Evolutionary conservation across 1,140 invertebrate genomes (phyloP), one percentile per base, ranked within the genome.

Genomic region (Vanessa atalanta): DNA sequence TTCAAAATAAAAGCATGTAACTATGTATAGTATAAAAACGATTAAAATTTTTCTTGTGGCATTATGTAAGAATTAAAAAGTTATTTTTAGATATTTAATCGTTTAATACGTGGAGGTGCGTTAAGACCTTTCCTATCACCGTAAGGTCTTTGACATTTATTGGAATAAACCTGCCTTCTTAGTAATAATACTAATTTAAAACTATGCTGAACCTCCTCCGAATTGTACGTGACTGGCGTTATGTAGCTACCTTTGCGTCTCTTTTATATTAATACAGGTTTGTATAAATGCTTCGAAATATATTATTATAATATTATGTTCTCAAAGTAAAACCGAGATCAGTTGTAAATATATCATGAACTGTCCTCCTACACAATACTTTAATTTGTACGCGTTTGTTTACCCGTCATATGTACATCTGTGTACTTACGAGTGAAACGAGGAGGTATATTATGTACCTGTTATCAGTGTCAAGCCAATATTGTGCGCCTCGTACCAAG

Each of bases 381-480:
- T 64, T 16, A 63, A 50, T 64, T 71, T 51, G 69, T 71, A 71
- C 53, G 13, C 47, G 65, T 74, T 82, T 80, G 79, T 83, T 81
- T 80, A 80, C 76, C 77, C 53, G 72, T 47, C 76, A 12, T 71
- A 75, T 76, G 70, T 77, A 75, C 51, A 72, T 76, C 60, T 70
- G 51, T 80, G 47, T 82, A 69, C 61, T 79, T 72, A 77, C 65
- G 79, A 77, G 73, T 70, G 66, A 78, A 71, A 73, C 72, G 72
- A 77, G 74, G 78, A 80, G 63, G 75, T 81, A 66, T 75, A 63
- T 51, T 61, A 75, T 69, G 76, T 83, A 81, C 72, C 78, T 85
- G 83, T 88, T 88, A 89, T 88, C 87, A 89, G 83, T 73, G 64
- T 70, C 72, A 75, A 78, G 79, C 78, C 75, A 79, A 84, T 73